Evolutionary conservation across 2,797 vertebrate species (phyloP), one percentile per base, ranked within the genome.

Genomic region (Centroberyx gerrardi): DNA sequence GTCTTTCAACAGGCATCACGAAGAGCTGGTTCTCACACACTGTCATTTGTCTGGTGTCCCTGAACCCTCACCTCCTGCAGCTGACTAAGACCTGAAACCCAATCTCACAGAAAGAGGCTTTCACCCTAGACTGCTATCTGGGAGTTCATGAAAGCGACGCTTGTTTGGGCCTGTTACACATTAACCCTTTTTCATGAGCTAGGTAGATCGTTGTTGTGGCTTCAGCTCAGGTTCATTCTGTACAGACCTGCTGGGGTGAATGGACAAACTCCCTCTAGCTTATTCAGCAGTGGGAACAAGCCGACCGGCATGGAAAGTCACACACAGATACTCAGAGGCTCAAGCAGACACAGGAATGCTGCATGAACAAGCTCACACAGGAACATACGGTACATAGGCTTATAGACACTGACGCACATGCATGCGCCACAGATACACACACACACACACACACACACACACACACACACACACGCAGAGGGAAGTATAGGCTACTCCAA

Each of bases 131-230:
- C 80, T 51, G 74, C 76, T 87, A 89, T 84, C 87, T 63, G 82
- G 12, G 33, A 40, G 36, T 68, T 73, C 38, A 82, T 93, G 89
- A 93, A 93, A 82, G 90, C 87, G 46, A 70, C 53, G 0, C 84
- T 91, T 93, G 92, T 93, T 86, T 31, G 42, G 82, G 70, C 91
- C 76, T 88, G 92, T 92, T 92, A 92, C 66, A 90, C 76, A 93
- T 93, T 93, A 93, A 93, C 91, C 58, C 72, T 82, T 78, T 84
- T 46, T 71, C 62, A 55, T 68, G 38, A 10, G 59, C 73, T 22
- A 68, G 49, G 65, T 72, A 51, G 15, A 49, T 56, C 8, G 0
- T 36, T 40, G 28, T 31, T 7, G 27, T 64, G 51, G 18, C 40
- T 55, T 59, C 14, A 40, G 59, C 42, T 66, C 65, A 60, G 53